Evolutionary conservation across 2,888 invertebrate species (phyloP).

Genomic region (Trachelus stipa): DNA sequence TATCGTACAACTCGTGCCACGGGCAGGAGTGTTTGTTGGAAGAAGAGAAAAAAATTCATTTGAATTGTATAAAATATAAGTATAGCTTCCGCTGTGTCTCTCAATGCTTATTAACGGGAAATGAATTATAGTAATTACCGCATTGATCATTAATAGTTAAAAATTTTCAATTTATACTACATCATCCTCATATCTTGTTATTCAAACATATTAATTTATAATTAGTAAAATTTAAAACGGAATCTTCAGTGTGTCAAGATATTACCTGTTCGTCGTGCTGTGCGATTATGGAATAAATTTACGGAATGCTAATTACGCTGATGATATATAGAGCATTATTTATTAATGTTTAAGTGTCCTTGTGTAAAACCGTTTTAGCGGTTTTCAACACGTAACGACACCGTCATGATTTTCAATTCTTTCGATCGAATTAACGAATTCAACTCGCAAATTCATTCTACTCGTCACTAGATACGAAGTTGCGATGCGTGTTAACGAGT

Average conservation of each 20-base stretch:
- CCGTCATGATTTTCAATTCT: neutral
- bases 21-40: too few species aligned
- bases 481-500: neutral
- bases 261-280: neutral
- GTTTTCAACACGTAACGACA: neutral
- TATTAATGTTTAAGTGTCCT: neutral
- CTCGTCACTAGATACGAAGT: neutral
- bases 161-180: too few species aligned
- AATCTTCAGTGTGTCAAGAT: neutral
- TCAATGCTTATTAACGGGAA: too few species aligned
- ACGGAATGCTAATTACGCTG: neutral
- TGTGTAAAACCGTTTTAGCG: neutral
- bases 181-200: too few species aligned
- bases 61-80: too few species aligned
- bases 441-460: too few species aligned
- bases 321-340: neutral
- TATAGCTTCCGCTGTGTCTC: too few species aligned
- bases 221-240: neutral
- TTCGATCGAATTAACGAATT: neutral
- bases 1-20: too few species aligned
- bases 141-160: too few species aligned
- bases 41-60: too few species aligned
- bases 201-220: neutral
- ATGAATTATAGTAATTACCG: too few species aligned
- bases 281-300: neutral